Conservation (phyloP, 2,797 vertebrate genomes). For the Jordanella pulchra region DNA sequence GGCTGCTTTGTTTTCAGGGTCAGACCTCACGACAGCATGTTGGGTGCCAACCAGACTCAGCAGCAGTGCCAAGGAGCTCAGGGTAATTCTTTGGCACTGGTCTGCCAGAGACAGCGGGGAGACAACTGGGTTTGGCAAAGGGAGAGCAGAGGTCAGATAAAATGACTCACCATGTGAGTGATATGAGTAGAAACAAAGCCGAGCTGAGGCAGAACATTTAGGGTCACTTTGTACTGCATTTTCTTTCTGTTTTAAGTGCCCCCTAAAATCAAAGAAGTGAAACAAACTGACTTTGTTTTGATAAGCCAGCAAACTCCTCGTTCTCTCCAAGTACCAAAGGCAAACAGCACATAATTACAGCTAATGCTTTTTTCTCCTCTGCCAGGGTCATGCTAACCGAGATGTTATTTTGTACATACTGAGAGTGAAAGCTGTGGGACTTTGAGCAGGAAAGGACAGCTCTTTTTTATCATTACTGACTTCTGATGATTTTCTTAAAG, state of each 20-base stretch:
- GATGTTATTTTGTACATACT: conserved; percentile 76
- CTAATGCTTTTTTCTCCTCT: conserved; percentile 14
- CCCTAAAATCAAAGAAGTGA: conserved; percentile 44
- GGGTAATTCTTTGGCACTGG: conserved; percentile 58
- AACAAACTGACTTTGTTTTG: conserved; percentile 45
- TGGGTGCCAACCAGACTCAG: conserved; percentile 61
- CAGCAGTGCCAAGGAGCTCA: conserved; percentile 54
- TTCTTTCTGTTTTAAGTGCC: conserved; percentile 41
- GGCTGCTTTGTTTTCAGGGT: conserved; percentile 58
- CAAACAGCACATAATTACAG: conserved; percentile 49
- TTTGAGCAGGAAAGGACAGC: not conserved
- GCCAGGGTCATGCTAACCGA: conserved; percentile 67
- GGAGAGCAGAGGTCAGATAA: conserved; percentile 79
- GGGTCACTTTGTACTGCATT: conserved; percentile 29
- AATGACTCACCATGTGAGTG: conserved; percentile 37
- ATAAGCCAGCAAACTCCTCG: conserved; percentile 34
- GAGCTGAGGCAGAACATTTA: conserved; percentile 33
- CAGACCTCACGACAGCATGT: conserved; percentile 55
- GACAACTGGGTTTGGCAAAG: conserved; percentile 74
- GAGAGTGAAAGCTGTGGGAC: conserved; percentile 44
- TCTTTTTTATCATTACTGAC: conserved; percentile 2
- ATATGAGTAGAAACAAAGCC: conserved; percentile 31
- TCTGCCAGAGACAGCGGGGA: conserved; percentile 51
- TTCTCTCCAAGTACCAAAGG: conserved; percentile 25
- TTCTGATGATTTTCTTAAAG: conserved; percentile 34